phyloP scores from a whole-genome alignment of 2,113 vertebrate genomes.

The Elephantulus edwardii region DNA sequence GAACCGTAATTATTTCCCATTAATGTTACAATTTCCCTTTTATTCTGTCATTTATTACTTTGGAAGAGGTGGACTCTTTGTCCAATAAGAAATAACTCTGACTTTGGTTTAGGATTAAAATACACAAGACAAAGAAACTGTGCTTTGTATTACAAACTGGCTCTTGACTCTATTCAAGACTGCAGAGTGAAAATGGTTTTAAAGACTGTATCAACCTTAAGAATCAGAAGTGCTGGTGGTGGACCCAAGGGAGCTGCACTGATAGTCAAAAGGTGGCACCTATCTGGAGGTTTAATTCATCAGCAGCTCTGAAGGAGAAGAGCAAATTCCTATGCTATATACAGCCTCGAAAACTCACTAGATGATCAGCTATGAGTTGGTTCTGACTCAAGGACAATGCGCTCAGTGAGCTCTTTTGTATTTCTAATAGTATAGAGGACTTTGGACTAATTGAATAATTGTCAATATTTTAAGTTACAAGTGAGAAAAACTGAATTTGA shows the following conservation, averaged over 20 bases:
- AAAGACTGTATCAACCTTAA: slow-evolving; percentile 23
- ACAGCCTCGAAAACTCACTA: too few relatives aligned
- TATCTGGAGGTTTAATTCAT: too few relatives aligned
- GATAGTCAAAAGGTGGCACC: too few relatives aligned
- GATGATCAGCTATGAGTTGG: too few relatives aligned
- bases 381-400: too few relatives aligned
- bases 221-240: not conserved
- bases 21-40: not conserved
- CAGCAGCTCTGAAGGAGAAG: too few relatives aligned
- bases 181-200: not conserved
- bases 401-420: too few relatives aligned
- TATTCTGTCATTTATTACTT: slow-evolving; percentile 35
- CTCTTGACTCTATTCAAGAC: not conserved
- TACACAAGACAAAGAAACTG: slow-evolving; percentile 35
- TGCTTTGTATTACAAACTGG: slow-evolving; percentile 40
- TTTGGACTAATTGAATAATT: not conserved
- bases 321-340: too few relatives aligned
- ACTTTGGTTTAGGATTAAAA: slow-evolving; percentile 30
- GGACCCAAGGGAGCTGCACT: too few relatives aligned
- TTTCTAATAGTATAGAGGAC: too few relatives aligned
- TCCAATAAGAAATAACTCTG: not conserved
- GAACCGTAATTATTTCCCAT: not conserved
- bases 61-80: not conserved
- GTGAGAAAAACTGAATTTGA: not conserved
- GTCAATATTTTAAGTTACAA: slow-evolving; percentile 11